Evolutionary conservation across 2,888 invertebrate species (phyloP).

Genomic region (Lithosia quadra): DNA sequence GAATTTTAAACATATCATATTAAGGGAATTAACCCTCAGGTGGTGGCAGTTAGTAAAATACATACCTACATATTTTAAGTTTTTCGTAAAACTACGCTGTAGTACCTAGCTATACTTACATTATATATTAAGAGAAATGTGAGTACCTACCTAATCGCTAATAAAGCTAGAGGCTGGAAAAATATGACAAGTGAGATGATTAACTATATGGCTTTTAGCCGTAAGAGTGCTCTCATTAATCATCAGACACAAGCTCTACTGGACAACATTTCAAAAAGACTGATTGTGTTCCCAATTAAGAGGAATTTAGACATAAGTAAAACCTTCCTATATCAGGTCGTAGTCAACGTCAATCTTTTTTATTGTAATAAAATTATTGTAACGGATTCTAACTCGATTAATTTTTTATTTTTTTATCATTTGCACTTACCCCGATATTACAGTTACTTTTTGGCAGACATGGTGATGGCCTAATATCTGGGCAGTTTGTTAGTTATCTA

Average conservation of each 20-base stretch:
- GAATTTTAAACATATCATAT: no score
- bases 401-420: neutral
- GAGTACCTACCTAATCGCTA: no score
- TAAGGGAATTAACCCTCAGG: no score
- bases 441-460: neutral
- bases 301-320: neutral
- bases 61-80: no score
- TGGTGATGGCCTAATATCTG: no score
- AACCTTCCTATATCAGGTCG: neutral
- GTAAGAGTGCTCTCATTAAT: neutral
- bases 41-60: no score
- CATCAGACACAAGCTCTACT: neutral
- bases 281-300: neutral
- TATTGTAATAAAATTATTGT: neutral
- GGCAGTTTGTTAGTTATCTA: no score
- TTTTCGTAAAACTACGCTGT: no score
- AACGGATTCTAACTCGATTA: neutral
- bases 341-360: neutral
- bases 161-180: neutral
- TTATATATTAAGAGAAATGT: no score
- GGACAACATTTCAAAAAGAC: neutral
- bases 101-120: no score
- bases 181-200: slow-evolving; percentile 1
- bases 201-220: neutral
- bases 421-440: neutral